Evolutionary conservation across 2,797 vertebrate genomes (phyloP), one percentile per base, ranked within the genome.

Genomic region (Thamnophis elegans): DNA sequence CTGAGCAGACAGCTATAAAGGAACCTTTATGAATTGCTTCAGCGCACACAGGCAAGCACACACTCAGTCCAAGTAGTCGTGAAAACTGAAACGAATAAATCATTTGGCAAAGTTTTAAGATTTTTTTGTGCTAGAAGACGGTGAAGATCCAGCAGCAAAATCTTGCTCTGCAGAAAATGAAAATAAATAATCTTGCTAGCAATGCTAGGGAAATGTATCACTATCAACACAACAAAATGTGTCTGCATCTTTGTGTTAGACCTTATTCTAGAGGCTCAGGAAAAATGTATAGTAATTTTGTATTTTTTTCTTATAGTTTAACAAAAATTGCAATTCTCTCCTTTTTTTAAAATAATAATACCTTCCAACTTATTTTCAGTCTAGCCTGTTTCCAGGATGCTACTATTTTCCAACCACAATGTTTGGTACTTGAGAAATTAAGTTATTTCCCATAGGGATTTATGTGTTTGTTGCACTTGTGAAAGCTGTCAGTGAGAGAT

Each of bases 311-410:
- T 55, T 78, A 87, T 54, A 94, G 87, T 60, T 0, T 0, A 42
- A 62, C 60, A 54, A 93, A 93, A 85, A 56, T 5, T 90, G 10
- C 85, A 32, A 54, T 92, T 12, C 42, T 73, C 92, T 89, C 92
- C 62, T 5, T 25, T 73, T 58, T 58, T 3, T 3, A 42, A 55
- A 54, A 51, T 13, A 56, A 10, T 36, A 68, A 56, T 87, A 55
- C 22, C 32, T 87, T 54, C 62, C 3, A 11, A 91, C 62, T 36
- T 60, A 9, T 91, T 68, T 68, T 12, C 51, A 87, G 14, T 73
- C 25, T 51, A 32, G 13, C 42, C 0, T 51, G 47, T 56, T 88
- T 58, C 36, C 32, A 56, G 9, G 68, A 68, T 68, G 7, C 8
- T 65, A 90, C 68, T 28, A 56, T 58, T 58, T 78, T 16, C 65